Evolutionary conservation across 2,888 invertebrate genomes (phyloP).

Genomic region (Rutpela maculata): DNA sequence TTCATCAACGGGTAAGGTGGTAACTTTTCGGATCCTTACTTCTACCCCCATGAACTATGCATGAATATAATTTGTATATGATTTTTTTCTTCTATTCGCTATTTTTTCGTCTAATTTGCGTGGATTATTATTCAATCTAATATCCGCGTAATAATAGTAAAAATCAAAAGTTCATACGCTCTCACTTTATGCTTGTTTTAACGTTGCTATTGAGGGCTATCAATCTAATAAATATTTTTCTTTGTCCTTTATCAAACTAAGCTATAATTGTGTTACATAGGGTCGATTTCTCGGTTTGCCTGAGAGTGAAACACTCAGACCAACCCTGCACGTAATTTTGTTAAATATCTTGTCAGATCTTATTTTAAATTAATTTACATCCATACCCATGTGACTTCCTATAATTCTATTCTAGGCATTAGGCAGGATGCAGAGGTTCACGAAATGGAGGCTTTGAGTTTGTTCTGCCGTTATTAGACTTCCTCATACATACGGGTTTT

Average conservation of each 20-base stretch:
- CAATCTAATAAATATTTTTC: conserved; percentile 1
- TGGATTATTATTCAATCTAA: too few species aligned
- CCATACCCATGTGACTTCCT: conserved; percentile 33
- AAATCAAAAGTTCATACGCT: too few species aligned
- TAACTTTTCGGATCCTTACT: too few species aligned
- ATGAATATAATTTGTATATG: too few species aligned
- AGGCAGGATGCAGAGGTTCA: conserved; percentile 25
- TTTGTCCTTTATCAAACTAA: neutral
- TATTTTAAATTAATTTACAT: conserved; percentile 40
- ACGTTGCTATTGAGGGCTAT: too few species aligned
- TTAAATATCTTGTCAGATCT: conserved; percentile 24
- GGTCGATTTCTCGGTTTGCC: conserved; percentile 5
- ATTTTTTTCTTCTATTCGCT: too few species aligned
- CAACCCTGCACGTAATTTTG: conserved; percentile 14
- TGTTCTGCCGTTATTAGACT: conserved; percentile 21
- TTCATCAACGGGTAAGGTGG: too few species aligned
- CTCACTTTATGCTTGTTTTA: too few species aligned
- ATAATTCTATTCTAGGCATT: conserved; percentile 24
- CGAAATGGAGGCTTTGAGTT: conserved; percentile 4
- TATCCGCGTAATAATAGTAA: too few species aligned
- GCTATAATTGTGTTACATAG: neutral
- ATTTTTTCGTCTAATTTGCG: too few species aligned
- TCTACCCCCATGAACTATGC: too few species aligned
- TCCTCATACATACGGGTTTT: conserved; percentile 12
- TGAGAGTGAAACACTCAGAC: neutral